Evolutionary conservation across 2,113 vertebrate species (phyloP).

Genomic region (Oncorhynchus mykiss): DNA sequence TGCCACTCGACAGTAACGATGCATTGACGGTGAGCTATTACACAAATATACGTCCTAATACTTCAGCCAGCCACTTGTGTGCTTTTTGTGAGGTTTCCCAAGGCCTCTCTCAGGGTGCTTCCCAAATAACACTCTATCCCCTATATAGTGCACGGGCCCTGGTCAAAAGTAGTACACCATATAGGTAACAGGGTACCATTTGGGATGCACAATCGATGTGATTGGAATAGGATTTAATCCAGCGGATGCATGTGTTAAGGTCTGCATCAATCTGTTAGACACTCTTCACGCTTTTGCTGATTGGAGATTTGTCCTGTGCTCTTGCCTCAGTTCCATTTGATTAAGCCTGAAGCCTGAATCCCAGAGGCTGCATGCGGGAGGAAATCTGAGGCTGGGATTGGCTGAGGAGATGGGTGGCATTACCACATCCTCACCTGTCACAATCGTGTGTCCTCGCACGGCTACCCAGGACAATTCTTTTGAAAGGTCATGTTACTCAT

Average conservation of each 20-base stretch:
- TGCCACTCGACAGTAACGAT: neutral
- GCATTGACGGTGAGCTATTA: neutral
- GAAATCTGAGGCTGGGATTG: conserved; percentile 24
- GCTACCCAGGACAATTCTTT: neutral
- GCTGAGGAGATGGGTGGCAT: conserved; percentile 7
- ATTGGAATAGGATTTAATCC: conserved; percentile 39
- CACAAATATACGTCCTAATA: neutral
- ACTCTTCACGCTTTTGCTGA: conserved; percentile 49
- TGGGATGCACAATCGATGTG: conserved; percentile 3
- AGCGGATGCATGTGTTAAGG: conserved; percentile 30
- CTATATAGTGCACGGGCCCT: neutral
- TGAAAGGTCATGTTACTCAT: conserved; percentile 29
- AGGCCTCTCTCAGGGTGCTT: too few relatives aligned
- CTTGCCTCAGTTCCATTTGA: conserved; percentile 48
- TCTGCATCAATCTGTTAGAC: conserved; percentile 35
- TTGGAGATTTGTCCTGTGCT: conserved; percentile 53
- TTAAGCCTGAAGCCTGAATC: conserved; percentile 36
- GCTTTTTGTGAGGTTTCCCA: conserved; percentile 11
- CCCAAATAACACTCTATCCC: too few relatives aligned
- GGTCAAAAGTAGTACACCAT: neutral
- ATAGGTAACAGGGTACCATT: too few relatives aligned
- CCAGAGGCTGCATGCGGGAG: neutral
- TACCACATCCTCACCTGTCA: conserved; percentile 23
- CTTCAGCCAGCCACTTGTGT: neutral
- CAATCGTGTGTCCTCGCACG: conserved; percentile 11